phyloP scores from a whole-genome alignment of 2,797 vertebrate genomes.

The Stomatorhinus walkeri region DNA sequence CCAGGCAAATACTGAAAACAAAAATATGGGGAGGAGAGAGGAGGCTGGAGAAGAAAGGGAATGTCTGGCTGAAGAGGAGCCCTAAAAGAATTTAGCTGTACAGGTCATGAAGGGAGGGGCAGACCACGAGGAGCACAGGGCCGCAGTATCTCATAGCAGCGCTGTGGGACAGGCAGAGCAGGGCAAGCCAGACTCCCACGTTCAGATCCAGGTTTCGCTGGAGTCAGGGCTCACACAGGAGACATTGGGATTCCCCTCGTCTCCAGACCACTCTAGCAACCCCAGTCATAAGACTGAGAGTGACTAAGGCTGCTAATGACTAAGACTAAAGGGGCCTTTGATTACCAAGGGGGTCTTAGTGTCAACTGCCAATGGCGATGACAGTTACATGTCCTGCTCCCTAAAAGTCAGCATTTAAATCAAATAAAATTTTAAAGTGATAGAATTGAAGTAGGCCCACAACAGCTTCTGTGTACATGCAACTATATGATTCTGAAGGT shows the following conservation, averaged over 20 bases:
- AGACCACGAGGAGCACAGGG: constrained; percentile 27
- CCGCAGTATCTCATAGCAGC: neutral
- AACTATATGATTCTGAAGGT: neutral
- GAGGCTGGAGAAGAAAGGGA: constrained; percentile 32
- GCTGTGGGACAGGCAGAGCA: neutral
- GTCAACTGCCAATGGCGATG: neutral
- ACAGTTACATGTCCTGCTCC: no score
- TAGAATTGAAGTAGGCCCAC: neutral
- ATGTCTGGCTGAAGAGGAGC: constrained; percentile 34
- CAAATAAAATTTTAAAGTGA: neutral
- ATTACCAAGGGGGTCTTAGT: neutral
- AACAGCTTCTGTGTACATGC: neutral
- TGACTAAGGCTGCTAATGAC: neutral
- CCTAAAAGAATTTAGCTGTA: constrained; percentile 17
- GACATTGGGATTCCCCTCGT: neutral
- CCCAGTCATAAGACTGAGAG: neutral
- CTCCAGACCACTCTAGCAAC: neutral
- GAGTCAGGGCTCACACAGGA: neutral
- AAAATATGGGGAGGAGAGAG: constrained; percentile 22
- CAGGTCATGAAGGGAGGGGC: constrained; percentile 13
- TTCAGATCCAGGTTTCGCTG: neutral
- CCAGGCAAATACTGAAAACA: constrained; percentile 24
- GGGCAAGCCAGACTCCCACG: neutral
- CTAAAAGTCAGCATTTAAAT: neutral
- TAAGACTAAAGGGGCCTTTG: neutral